phyloP scores from a whole-genome alignment of 2,113 vertebrate species.

The Barbus barbus region DNA sequence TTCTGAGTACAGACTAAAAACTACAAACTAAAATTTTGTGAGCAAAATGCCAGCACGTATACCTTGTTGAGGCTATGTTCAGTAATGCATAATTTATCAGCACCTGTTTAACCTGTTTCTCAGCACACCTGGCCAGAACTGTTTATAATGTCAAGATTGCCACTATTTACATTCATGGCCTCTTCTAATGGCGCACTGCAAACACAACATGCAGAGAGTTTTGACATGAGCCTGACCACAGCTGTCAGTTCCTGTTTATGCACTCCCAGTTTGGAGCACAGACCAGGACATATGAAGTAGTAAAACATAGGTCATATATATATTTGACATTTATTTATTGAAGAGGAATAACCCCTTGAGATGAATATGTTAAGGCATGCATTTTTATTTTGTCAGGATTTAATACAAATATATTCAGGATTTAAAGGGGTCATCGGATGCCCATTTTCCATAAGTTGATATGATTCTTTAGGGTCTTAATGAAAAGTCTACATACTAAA shows the following conservation, averaged over 20 bases:
- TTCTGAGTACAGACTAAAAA: not conserved
- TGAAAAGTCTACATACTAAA: no score
- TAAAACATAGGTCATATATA: no score
- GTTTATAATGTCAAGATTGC: not conserved
- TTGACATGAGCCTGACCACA: not conserved
- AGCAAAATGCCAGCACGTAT: no score
- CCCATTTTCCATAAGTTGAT: no score
- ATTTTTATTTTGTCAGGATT: no score
- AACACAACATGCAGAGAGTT: conserved; percentile 9
- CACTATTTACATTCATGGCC: conserved; percentile 4
- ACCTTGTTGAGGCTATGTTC: not conserved
- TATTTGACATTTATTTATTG: no score
- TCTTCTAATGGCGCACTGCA: not conserved
- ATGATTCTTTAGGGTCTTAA: no score
- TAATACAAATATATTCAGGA: no score
- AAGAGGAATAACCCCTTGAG: no score
- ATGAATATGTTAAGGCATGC: no score
- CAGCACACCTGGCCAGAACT: not conserved
- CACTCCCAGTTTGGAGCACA: not conserved
- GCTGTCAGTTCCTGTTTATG: not conserved
- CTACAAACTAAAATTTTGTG: no score
- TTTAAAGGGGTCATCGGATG: no score
- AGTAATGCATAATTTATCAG: not conserved
- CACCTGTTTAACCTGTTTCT: conserved; percentile 17
- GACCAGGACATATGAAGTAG: not conserved